Base-by-base conservation (phyloP, 2,888 invertebrate species). In the Ceramica pisi region DNA sequence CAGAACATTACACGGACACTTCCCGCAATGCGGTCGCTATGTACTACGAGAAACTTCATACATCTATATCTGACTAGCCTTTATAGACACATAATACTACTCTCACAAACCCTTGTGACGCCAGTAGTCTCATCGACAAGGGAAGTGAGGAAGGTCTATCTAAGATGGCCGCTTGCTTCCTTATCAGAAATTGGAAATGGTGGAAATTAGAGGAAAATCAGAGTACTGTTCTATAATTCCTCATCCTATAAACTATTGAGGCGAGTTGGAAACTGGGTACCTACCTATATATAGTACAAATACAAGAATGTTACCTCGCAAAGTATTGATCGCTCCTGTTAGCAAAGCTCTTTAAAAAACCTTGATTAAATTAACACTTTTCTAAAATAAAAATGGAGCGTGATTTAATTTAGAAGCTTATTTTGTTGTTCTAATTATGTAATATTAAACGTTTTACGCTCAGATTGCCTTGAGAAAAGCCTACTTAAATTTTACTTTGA, bases 141-240 rank as follows among this genome's bases (percentile, higher is more conserved):
- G 50, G 19, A 55, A 46, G 62, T 23, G 44, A 50, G 53, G 41
- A 3, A 80, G 82, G 26, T 67, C 80, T 51, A 7, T 46, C 48
- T 41, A 38, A 57, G n/a, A 57, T 85, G 81, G 90, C 75, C 75
- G 78, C 75, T 82, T 75, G 71, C 68, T 75, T 83, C 81, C 87
- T 83, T 88, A 89, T 86, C 87, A 88, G 86, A 79, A 81, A 86
- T 89, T 88, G 83, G 82, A 69, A 77, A 74, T 74, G 78, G 76
- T 87, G 80, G 86, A 88, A 89, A 90, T 90, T 89, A 87, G 82
- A 88, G 86, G 85, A 84, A 76, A 88, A 91, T 88, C 85, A 75
- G 85, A 85, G 86, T 77, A 88, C 81, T 75, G 80, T 60, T 68
- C 69, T 59, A 53, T 67, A 73, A 48, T 60, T 59, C 53, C 31